Percentiles rank a stretch among this genome's conserved stretches.
phyloP scores from a whole-genome alignment of 2,888 invertebrate species.

The Tanytarsus gracilentus region DNA sequence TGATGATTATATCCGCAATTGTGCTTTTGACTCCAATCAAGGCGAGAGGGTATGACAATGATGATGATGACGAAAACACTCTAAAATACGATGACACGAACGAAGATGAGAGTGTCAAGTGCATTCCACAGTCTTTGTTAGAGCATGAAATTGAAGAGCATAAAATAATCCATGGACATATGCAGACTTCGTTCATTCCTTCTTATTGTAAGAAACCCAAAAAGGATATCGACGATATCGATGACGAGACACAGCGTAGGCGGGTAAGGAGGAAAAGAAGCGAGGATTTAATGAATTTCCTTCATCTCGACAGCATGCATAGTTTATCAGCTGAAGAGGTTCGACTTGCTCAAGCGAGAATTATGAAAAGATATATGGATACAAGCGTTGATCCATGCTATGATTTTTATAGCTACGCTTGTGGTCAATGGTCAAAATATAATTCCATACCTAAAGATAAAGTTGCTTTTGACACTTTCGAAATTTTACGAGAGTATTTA shows the following conservation, averaged over 20 bases:
- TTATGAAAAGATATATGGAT: constrained; percentile 73
- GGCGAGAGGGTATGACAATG: too few species aligned
- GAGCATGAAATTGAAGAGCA: constrained; percentile 19
- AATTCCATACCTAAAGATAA: constrained; percentile 85
- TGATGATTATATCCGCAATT: neutral
- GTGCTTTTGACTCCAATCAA: neutral
- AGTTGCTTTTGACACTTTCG: constrained; percentile 82
- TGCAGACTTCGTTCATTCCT: constrained; percentile 23
- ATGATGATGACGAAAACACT: neutral
- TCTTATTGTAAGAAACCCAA: constrained; percentile 2
- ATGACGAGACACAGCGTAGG: too few species aligned
- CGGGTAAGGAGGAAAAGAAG: neutral
- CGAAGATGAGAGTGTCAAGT: neutral
- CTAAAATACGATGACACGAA: neutral
- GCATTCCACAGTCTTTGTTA: neutral
- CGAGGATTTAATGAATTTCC: neutral
- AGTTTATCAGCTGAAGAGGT: constrained; percentile 44
- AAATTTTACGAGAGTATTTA: constrained; percentile 74
- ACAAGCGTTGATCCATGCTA: constrained; percentile 61
- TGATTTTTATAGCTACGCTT: constrained; percentile 78
- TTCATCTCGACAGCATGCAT: constrained; percentile 19
- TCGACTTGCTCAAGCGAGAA: constrained; percentile 53
- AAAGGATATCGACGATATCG: neutral
- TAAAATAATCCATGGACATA: neutral
- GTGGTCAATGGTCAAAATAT: constrained; percentile 74